Evolutionary conservation across 2,797 vertebrate genomes (phyloP).

Genomic region (Streptopelia turtur): DNA sequence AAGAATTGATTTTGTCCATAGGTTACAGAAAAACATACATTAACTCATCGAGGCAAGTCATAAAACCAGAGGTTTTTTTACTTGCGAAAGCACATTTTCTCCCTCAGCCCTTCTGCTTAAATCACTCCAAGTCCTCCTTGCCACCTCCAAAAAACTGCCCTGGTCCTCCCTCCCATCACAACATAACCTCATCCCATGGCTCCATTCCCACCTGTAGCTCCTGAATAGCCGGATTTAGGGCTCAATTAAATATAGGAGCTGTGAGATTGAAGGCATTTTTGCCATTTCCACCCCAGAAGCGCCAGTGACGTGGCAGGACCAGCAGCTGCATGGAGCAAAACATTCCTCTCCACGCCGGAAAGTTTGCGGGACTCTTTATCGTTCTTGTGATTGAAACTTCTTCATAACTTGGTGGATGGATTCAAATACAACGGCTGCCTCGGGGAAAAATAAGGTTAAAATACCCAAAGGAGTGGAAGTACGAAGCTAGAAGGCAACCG

Average conservation of each 20-base stretch:
- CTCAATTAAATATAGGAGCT: not conserved
- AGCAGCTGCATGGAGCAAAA: not conserved
- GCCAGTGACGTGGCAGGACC: accelerated
- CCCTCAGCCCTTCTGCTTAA: not conserved
- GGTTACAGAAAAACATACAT: not conserved
- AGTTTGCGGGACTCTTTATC: not conserved
- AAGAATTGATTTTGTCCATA: not conserved
- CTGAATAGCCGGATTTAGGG: not conserved
- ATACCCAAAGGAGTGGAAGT: accelerated
- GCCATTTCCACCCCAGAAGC: not conserved
- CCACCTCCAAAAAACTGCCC: not conserved
- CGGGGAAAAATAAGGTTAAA: not conserved
- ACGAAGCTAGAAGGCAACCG: not conserved
- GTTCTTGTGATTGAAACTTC: not conserved
- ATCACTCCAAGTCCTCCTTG: accelerated
- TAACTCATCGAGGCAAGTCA: not conserved
- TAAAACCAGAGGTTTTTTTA: not conserved
- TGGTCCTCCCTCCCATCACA: not conserved
- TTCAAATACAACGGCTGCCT: accelerated
- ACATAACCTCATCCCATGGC: not conserved
- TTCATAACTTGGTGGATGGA: not conserved
- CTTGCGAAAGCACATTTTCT: not conserved
- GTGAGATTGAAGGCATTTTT: not conserved
- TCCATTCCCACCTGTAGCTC: not conserved
- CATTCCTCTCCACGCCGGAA: not conserved